Evolutionary conservation across 1,140 invertebrate species (phyloP).

Genomic region (Trichomalopsis sarcophagae): DNA sequence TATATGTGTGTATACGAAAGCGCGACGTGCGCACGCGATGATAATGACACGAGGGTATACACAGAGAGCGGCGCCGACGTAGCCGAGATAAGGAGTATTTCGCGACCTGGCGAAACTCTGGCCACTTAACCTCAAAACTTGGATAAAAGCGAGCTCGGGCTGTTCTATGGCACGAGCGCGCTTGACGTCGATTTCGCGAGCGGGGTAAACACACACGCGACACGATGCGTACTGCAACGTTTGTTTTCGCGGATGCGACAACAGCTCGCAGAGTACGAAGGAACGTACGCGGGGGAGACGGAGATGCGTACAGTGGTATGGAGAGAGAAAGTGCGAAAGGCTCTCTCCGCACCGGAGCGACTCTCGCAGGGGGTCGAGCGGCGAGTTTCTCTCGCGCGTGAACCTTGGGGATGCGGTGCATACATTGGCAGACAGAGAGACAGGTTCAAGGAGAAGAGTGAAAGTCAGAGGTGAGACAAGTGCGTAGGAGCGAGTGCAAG

Average conservation of each 20-base stretch:
- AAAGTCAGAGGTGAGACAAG: neutral
- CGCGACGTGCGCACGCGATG: neutral
- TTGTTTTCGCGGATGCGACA: no score
- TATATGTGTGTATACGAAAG: neutral
- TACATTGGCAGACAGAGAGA: constrained; percentile 53
- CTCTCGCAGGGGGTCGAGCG: neutral
- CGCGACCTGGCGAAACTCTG: neutral
- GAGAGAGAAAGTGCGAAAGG: neutral
- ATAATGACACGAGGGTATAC: neutral
- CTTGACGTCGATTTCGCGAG: neutral
- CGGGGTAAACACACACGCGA: neutral
- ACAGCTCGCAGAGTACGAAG: no score
- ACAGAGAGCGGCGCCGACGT: no score
- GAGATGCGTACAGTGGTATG: neutral
- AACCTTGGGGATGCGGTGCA: constrained; percentile 45
- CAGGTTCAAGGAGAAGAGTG: constrained; percentile 40
- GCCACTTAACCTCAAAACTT: neutral
- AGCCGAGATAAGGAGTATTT: neutral
- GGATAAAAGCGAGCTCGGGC: no score
- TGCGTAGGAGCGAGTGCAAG: neutral
- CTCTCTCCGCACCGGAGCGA: neutral
- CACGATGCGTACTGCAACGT: neutral
- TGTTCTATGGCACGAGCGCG: no score
- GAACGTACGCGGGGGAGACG: neutral
- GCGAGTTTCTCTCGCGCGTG: neutral